phyloP scores from a whole-genome alignment of 2,888 invertebrate species.

The Agrilus mali region DNA sequence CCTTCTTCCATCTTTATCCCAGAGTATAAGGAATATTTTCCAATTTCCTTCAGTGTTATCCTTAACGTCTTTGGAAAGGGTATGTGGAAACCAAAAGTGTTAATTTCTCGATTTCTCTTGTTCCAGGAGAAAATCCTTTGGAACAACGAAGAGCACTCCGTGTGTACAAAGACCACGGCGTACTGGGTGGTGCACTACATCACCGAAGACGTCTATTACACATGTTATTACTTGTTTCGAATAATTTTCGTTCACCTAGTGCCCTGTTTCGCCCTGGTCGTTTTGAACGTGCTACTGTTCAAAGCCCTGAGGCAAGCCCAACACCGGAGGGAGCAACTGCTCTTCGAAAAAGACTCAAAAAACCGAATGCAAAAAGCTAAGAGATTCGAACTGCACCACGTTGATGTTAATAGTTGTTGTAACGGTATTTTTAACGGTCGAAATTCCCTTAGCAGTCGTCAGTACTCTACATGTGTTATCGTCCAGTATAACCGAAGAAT shows the following conservation, averaged over 20 bases:
- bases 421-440: constrained; percentile 69
- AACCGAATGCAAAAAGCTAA: constrained; percentile 63
- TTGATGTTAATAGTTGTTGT: constrained; percentile 81
- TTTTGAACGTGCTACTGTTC: constrained; percentile 78
- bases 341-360: constrained; percentile 39
- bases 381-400: constrained; percentile 76
- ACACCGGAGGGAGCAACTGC: constrained; percentile 28
- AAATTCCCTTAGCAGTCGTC: constrained; percentile 73
- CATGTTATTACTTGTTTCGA: constrained; percentile 71
- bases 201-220: constrained; percentile 65
- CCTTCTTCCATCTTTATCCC: no score
- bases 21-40: no score
- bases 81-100: neutral
- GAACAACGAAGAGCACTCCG: constrained; percentile 53
- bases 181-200: constrained; percentile 57
- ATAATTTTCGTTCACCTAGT: constrained; percentile 85
- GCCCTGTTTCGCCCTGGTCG: constrained; percentile 79
- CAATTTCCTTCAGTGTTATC: no score
- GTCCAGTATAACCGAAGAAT: constrained; percentile 50
- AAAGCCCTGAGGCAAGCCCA: constrained; percentile 77
- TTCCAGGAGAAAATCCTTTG: constrained; percentile 52
- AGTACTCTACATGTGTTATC: constrained; percentile 74
- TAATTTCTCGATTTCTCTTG: constrained; percentile 5
- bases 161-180: constrained; percentile 52
- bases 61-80: no score